phyloP scores from a whole-genome alignment of 2,113 vertebrate species.

The Cyanoderma ruficeps region DNA sequence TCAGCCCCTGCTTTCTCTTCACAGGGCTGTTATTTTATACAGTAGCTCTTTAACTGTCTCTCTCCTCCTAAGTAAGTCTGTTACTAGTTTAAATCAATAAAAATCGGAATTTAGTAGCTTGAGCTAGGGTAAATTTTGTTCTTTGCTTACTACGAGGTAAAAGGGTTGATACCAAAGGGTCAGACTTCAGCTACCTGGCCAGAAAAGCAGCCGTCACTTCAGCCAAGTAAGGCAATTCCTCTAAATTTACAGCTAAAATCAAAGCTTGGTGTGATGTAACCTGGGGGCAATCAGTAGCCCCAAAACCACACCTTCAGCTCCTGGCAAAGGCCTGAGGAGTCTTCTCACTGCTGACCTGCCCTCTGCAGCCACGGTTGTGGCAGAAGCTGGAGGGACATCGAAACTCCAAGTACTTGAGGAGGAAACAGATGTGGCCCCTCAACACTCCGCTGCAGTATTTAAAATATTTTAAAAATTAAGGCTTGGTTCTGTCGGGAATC shows the following conservation, averaged over 20 bases:
- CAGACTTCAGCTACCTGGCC: not conserved
- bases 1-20: not conserved
- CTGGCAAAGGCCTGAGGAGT: not conserved
- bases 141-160: not conserved
- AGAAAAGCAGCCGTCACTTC: not conserved
- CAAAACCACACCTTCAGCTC: not conserved
- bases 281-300: not conserved
- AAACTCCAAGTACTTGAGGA: not conserved
- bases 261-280: not conserved
- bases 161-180: not conserved
- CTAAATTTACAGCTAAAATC: not conserved
- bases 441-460: conserved; percentile 15
- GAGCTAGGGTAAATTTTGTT: not conserved
- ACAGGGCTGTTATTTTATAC: not conserved
- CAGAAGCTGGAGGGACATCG: not conserved
- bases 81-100: not conserved
- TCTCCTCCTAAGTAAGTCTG: not conserved
- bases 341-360: not conserved
- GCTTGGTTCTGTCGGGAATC: not conserved
- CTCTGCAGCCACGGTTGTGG: accelerated
- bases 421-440: not conserved
- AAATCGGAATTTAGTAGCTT: not conserved
- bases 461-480: conserved; percentile 56
- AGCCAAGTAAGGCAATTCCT: not conserved
- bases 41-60: not conserved